Evolutionary conservation across 2,797 vertebrate genomes (phyloP).

Genomic region (Phyllotis vaccarum): DNA sequence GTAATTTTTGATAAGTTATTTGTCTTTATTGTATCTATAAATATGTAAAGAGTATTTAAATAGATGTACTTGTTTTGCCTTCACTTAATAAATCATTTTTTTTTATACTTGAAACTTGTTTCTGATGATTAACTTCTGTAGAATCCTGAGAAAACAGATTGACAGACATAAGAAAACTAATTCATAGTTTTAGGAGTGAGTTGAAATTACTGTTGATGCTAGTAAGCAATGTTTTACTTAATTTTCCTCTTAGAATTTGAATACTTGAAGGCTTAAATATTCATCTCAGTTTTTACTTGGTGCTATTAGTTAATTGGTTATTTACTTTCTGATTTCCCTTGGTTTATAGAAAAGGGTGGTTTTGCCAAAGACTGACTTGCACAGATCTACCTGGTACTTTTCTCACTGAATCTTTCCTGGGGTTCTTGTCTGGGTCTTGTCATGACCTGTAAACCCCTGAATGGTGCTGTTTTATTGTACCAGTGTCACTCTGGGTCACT

Average conservation of each 20-base stretch:
- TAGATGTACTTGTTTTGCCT: constrained; percentile 75
- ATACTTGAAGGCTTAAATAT: constrained; percentile 21
- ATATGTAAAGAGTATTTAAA: constrained; percentile 81
- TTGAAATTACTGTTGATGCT: constrained; percentile 38
- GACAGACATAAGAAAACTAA: neutral
- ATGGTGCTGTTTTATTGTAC: neutral
- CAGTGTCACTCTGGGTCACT: neutral
- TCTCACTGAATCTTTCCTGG: neutral
- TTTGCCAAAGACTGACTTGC: no score
- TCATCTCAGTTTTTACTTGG: constrained; percentile 46
- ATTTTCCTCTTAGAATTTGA: constrained; percentile 48
- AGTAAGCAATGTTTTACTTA: constrained; percentile 42
- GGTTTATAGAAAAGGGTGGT: constrained; percentile 24
- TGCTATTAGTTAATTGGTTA: neutral
- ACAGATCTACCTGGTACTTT: neutral
- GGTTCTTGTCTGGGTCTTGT: neutral
- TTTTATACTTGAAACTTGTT: constrained; percentile 76
- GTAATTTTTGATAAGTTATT: constrained; percentile 82
- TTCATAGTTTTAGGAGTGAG: neutral
- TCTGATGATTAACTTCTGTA: constrained; percentile 55
- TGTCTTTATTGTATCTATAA: constrained; percentile 82
- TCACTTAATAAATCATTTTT: constrained; percentile 78
- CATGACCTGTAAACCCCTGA: neutral
- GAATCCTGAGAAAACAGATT: constrained; percentile 36
- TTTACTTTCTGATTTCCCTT: constrained; percentile 31